phyloP scores from a whole-genome alignment of 2,797 vertebrate species.

The Mallotus villosus region DNA sequence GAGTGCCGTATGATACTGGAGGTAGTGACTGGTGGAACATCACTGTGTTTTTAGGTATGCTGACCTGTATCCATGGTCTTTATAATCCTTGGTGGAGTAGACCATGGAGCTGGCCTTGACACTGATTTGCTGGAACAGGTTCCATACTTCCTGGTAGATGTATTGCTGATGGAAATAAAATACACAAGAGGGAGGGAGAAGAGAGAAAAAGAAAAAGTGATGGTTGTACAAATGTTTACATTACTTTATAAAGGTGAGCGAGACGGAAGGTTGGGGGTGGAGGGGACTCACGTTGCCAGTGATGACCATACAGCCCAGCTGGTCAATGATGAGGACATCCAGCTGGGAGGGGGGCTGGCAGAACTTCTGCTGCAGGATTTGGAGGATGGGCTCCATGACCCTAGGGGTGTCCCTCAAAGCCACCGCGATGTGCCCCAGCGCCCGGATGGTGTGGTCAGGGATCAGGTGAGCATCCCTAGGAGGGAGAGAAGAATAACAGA shows the following conservation, averaged over 20 bases:
- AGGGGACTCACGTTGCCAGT: constrained; percentile 86
- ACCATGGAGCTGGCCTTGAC: constrained; percentile 98
- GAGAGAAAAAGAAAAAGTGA: background rate
- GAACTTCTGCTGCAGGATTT: constrained; percentile 99
- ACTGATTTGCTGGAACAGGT: constrained; percentile 98
- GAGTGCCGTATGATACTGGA: background rate
- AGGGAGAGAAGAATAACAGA: background rate
- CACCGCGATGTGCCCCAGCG: constrained; percentile 94
- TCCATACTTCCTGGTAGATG: constrained; percentile 99
- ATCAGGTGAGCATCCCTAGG: constrained; percentile 93
- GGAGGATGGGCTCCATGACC: constrained; percentile 98
- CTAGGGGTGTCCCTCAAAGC: constrained; percentile 92
- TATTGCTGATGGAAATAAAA: constrained; percentile 83
- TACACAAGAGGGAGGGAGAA: constrained; percentile 4
- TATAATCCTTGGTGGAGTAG: constrained; percentile 95
- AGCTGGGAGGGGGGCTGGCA: constrained; percentile 96
- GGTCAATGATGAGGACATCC: constrained; percentile 95
- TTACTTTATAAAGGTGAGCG: too few relatives aligned
- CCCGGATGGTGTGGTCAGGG: constrained; percentile 96
- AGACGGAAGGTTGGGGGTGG: background rate
- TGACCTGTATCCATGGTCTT: constrained; percentile 97
- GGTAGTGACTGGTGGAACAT: background rate
- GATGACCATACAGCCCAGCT: constrained; percentile 98
- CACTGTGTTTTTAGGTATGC: background rate
- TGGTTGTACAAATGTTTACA: background rate